phyloP scores from a whole-genome alignment of 2,113 vertebrate genomes.

The Tachycineta bicolor region DNA sequence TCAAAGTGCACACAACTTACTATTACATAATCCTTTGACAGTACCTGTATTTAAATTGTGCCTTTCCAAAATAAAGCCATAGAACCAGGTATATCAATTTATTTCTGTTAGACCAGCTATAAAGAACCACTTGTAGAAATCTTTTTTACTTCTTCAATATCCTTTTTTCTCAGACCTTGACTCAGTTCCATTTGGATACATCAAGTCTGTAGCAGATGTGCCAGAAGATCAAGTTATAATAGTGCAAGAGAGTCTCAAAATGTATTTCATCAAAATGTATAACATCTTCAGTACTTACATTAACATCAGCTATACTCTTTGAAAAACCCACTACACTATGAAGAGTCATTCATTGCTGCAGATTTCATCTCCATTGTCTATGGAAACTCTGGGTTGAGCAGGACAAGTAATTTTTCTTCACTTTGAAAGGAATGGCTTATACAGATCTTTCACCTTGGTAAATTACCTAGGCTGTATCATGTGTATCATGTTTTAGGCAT shows the following conservation, averaged over 20 bases:
- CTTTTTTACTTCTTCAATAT: not conserved
- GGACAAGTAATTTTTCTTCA: not conserved
- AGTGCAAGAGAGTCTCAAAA: not conserved
- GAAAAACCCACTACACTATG: not conserved
- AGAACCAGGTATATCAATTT: not conserved
- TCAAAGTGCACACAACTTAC: not conserved
- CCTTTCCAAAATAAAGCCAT: not conserved
- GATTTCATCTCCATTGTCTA: not conserved
- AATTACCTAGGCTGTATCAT: not conserved
- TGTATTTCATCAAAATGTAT: not conserved
- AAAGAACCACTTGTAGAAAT: not conserved
- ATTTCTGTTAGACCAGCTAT: not conserved
- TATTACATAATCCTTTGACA: not conserved
- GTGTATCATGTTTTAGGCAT: rapidly evolving
- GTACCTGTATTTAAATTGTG: not conserved
- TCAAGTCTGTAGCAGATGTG: not conserved
- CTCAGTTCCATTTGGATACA: not conserved
- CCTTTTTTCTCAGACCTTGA: not conserved
- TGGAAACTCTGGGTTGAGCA: not conserved
- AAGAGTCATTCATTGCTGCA: not conserved
- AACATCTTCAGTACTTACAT: not conserved
- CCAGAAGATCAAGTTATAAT: not conserved
- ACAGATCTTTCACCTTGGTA: not conserved
- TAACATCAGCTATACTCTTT: not conserved
- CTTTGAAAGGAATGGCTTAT: not conserved